A percentile compares a stretch with the other conserved stretches of the same genome.
Conservation (phyloP, 2,113 vertebrate genomes). For the Engystomops pustulosus region DNA sequence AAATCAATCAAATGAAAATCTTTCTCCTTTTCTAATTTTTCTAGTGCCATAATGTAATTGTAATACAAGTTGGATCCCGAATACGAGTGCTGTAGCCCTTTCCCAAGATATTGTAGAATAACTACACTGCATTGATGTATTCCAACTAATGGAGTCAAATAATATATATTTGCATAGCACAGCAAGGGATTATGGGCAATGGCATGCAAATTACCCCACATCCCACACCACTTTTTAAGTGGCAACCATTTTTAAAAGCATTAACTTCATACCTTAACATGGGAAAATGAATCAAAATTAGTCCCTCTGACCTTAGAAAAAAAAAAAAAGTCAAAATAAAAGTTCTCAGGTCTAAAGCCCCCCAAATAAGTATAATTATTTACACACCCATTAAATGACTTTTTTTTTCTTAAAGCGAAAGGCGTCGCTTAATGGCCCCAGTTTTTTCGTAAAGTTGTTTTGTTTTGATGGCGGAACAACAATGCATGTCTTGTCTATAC, state of each 20-base stretch:
- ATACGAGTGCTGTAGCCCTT: neutral
- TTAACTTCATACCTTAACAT: slow-evolving; percentile 14
- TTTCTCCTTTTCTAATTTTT: neutral
- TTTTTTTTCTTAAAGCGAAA: slow-evolving; percentile 71
- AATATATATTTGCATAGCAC: slow-evolving; percentile 44
- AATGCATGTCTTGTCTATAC: slow-evolving; percentile 70
- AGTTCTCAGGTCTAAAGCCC: slow-evolving; percentile 19
- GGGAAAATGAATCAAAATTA: slow-evolving; percentile 32
- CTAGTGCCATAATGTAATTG: neutral
- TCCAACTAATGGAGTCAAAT: slow-evolving; percentile 47
- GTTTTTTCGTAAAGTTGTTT: slow-evolving; percentile 76
- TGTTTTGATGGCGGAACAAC: slow-evolving; percentile 78
- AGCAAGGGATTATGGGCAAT: slow-evolving; percentile 48
- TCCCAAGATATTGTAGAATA: slow-evolving; percentile 5
- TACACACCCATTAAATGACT: slow-evolving; percentile 51
- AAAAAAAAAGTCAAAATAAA: slow-evolving; percentile 15
- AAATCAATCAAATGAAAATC: neutral
- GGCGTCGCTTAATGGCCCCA: slow-evolving; percentile 67
- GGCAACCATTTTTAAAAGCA: slow-evolving; percentile 20
- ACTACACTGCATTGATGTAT: neutral
- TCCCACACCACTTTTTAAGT: slow-evolving; percentile 31
- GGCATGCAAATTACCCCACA: slow-evolving; percentile 36
- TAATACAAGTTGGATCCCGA: neutral
- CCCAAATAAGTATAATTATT: slow-evolving; percentile 44
- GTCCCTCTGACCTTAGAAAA: slow-evolving; percentile 24